Evolutionary conservation across 1,140 invertebrate species (phyloP), one percentile per base, ranked within the genome.

Genomic region (Papilio machaon): DNA sequence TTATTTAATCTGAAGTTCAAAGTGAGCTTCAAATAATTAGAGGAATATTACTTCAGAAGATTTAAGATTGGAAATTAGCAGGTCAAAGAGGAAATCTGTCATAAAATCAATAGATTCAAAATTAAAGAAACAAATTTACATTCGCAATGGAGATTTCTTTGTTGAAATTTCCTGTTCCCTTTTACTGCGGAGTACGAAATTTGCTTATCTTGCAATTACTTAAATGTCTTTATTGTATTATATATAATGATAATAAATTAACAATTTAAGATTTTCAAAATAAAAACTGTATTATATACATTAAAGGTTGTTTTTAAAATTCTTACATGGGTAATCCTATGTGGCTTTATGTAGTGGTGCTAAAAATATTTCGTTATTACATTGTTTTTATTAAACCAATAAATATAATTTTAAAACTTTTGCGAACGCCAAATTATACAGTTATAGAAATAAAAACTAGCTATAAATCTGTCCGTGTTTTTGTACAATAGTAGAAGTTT

Each of bases 151-250:
- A 35, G 64, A 35, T 70, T 70, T 70, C 64, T 35, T 35, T 70
- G 64, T 70, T 38, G 15, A 15, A 35, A 70, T 35, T 70, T 38
- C 64, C 23, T 35, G 64, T 70, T 70, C 30, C 30, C 64, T 35
- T 70, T 70, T 70, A 70, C n/a, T 6, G 5, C 19, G n/a, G 58
- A 64, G 30, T 35, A 64, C 2, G 23, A 64, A 54, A 54, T 15
- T 70, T 35, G 64, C 64, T 70, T 70, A 70, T 13, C 64, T 38
- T 70, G 64, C 30, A 70, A 70, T 70, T 70, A 70, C 64, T 70
- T 35, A 70, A 70, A 38, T 35, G 10, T 2, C 30, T 70, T 64
- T 11, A 64, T 64, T 23, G 10, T 30, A 64, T 64, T 8, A 7
- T 30, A 15, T 13, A 67, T 11, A 67, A 67, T 67, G 23, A 67